A percentile compares a stretch with the other conserved stretches of the same genome.
phyloP scores from a whole-genome alignment of 2,113 vertebrate genomes.

The Eudyptes chrysolophus region DNA sequence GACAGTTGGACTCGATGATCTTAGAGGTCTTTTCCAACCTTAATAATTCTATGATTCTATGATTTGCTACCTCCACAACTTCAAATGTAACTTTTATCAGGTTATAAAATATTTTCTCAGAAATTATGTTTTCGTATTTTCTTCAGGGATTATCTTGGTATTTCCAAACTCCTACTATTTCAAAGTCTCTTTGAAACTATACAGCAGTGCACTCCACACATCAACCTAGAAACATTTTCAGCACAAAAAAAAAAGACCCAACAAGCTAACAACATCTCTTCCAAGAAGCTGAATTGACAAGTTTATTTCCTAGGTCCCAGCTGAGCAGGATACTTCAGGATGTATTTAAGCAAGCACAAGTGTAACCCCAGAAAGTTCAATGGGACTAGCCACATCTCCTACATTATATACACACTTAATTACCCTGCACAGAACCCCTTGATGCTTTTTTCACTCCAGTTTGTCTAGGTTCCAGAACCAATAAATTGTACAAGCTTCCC shows the following conservation, averaged over 20 bases:
- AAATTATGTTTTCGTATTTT: neutral
- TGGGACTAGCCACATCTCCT: neutral
- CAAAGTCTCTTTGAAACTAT: neutral
- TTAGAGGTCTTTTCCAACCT: no score
- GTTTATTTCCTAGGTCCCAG: neutral
- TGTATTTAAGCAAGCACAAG: neutral
- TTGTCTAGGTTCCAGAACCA: constrained; percentile 6
- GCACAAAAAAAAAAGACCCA: neutral
- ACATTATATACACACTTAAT: neutral
- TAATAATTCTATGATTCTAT: no score
- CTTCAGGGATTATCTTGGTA: neutral
- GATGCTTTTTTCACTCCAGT: neutral
- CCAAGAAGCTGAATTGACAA: neutral
- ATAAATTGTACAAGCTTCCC: constrained; percentile 23
- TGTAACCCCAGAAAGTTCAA: neutral
- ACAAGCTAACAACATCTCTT: neutral
- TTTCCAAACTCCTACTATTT: neutral
- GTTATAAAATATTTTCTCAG: neutral
- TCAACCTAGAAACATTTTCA: neutral
- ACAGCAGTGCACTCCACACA: neutral
- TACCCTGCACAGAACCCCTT: neutral
- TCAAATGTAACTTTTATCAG: neutral
- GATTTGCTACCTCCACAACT: neutral
- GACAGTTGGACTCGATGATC: no score
- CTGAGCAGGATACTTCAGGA: neutral